These are phyloP conservation scores for Morinoia aosen DNA, from an alignment of 2,888 invertebrate genomes.

Conservation along the genomic window DNA sequence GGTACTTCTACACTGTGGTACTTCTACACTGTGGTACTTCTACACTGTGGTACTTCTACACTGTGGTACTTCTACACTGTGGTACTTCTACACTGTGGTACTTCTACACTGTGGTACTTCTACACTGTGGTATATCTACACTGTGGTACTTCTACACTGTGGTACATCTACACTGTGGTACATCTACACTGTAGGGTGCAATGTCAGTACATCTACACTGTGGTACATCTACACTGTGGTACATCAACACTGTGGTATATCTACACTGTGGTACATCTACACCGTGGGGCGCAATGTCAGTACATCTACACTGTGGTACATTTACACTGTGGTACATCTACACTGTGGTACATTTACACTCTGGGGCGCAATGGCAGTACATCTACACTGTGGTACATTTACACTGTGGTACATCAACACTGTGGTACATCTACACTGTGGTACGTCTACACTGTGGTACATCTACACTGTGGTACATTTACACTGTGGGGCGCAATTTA, in stretches of 20 bases:
- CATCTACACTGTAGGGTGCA: too few species aligned
- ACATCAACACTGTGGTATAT: too few species aligned
- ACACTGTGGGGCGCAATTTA: too few species aligned
- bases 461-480: neutral
- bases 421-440: neutral
- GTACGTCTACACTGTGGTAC: slow-evolving; percentile 26
- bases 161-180: neutral
- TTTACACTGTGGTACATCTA: too few species aligned
- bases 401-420: neutral
- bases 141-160: neutral
- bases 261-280: neutral
- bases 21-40: neutral
- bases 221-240: neutral
- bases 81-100: slow-evolving; percentile 20
- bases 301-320: neutral
- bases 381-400: neutral
- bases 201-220: slow-evolving; percentile 56
- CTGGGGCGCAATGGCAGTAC: slow-evolving; percentile 64
- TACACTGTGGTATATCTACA: neutral
- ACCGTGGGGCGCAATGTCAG: slow-evolving; percentile 67
- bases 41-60: neutral
- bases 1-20: slow-evolving; percentile 20
- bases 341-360: too few species aligned
- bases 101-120: neutral
- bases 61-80: neutral